phyloP scores from a whole-genome alignment of 30 jellyfish, hydroid and myxozoan species.

The Mastigias papua region DNA sequence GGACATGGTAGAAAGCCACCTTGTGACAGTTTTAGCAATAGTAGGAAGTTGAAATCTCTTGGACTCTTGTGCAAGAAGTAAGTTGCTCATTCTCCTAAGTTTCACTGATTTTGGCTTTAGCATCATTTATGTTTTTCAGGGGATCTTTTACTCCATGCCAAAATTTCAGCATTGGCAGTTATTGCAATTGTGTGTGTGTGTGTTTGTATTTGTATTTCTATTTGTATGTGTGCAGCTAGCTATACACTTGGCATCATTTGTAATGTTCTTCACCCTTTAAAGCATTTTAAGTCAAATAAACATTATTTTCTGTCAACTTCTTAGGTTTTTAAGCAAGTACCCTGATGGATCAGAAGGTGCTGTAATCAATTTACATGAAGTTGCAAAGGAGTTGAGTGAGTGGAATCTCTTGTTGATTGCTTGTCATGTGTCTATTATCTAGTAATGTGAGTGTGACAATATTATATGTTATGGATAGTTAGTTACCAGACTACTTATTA shows the following conservation, averaged over 20 bases:
- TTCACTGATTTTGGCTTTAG: not conserved
- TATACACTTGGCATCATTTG: no score
- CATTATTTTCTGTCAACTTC: not conserved
- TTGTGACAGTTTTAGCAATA: no score
- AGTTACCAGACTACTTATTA: no score
- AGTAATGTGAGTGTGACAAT: not conserved
- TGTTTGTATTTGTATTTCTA: no score
- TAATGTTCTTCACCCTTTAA: no score
- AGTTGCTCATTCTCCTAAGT: no score
- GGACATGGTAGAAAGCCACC: not conserved
- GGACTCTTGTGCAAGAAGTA: constrained; percentile 89
- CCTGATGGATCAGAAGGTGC: constrained; percentile 85
- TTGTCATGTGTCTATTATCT: not conserved
- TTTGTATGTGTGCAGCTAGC: no score
- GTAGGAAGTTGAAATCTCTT: constrained; percentile 83
- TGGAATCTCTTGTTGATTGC: not conserved
- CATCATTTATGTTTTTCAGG: not conserved
- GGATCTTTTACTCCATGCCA: no score
- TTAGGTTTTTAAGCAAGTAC: constrained; percentile 71
- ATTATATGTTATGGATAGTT: not conserved
- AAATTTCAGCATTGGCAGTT: no score
- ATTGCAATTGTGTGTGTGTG: no score
- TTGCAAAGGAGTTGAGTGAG: constrained; percentile 78
- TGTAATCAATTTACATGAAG: constrained; percentile 78
- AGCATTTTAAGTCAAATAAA: no score